Evolutionary conservation across 2,888 invertebrate genomes (phyloP).

Genomic region (Caenorhabditis parvicauda): DNA sequence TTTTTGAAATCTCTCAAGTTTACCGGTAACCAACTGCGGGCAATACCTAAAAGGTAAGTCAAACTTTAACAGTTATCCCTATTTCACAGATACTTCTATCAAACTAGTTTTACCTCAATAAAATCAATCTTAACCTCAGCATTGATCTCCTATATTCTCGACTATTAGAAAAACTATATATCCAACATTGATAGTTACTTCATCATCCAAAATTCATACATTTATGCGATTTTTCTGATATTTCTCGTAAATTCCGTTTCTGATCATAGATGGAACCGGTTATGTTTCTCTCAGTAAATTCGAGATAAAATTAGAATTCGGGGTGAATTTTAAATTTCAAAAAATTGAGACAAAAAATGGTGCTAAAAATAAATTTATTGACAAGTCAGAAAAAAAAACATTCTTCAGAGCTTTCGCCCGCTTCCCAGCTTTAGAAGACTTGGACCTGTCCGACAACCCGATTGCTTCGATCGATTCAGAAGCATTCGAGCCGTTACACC

Average conservation of each 20-base stretch:
- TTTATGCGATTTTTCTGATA: too few relatives aligned
- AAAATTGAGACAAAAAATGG: background rate
- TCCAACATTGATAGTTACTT: too few relatives aligned
- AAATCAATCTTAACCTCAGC: too few relatives aligned
- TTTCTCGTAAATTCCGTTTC: too few relatives aligned
- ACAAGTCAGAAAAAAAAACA: background rate
- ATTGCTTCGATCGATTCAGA: conserved; percentile 43
- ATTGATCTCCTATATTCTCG: too few relatives aligned
- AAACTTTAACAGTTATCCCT: too few relatives aligned
- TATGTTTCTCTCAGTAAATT: too few relatives aligned
- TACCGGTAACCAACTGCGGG: conserved; percentile 32
- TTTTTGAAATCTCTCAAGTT: conserved; percentile 32
- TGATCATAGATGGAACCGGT: too few relatives aligned
- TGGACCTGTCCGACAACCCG: conserved; percentile 45
- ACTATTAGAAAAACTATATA: too few relatives aligned
- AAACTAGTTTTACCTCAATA: too few relatives aligned
- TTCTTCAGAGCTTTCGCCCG: conserved; percentile 34
- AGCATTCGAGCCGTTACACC: conserved; percentile 42
- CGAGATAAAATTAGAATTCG: background rate
- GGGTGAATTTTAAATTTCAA: background rate
- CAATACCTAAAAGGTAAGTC: conserved; percentile 29
- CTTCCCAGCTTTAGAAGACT: conserved; percentile 38
- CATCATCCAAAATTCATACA: too few relatives aligned
- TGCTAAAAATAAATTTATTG: background rate
- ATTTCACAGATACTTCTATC: too few relatives aligned